Percentiles rank a stretch among this genome's conserved stretches.
phyloP scores from a whole-genome alignment of 2,888 invertebrate genomes.

The Meteorus cinctellus region DNA sequence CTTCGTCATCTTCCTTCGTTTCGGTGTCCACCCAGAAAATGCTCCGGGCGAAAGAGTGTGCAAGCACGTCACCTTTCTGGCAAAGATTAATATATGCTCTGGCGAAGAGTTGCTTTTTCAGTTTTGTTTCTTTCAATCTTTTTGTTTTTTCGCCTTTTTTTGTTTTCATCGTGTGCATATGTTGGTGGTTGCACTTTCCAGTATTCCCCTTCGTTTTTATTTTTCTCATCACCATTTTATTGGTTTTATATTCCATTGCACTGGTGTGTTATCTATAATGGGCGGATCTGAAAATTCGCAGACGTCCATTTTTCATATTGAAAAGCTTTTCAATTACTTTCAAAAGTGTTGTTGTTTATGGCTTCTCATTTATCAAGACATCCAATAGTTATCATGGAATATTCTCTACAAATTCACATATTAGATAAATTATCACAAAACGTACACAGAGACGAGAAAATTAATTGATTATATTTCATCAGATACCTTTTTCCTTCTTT shows the following conservation, averaged over 20 bases:
- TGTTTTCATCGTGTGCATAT: background rate
- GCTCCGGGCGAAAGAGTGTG: constrained; percentile 49
- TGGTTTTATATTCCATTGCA: background rate
- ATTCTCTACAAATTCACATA: no score
- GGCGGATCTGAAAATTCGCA: background rate
- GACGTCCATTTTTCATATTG: background rate
- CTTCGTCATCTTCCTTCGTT: constrained; percentile 45
- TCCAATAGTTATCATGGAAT: no score
- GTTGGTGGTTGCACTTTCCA: background rate
- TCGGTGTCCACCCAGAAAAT: constrained; percentile 32
- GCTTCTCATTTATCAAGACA: no score
- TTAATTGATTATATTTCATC: no score
- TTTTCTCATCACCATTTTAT: background rate
- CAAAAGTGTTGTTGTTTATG: no score
- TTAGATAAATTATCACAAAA: no score
- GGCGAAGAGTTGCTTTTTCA: constrained; percentile 21
- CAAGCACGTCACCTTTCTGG: constrained; percentile 63
- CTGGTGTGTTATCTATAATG: background rate
- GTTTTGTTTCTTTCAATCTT: constrained; percentile 17
- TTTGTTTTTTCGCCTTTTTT: constrained; percentile 26
- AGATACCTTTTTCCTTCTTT: no score
- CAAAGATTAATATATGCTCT: constrained; percentile 64
- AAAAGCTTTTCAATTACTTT: no score
- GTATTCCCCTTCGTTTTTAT: background rate
- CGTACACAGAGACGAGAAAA: no score